Percentiles rank a stretch among this genome's conserved stretches.
phyloP scores from a whole-genome alignment of 2,797 vertebrate genomes.

The Acrocephalus scirpaceus region DNA sequence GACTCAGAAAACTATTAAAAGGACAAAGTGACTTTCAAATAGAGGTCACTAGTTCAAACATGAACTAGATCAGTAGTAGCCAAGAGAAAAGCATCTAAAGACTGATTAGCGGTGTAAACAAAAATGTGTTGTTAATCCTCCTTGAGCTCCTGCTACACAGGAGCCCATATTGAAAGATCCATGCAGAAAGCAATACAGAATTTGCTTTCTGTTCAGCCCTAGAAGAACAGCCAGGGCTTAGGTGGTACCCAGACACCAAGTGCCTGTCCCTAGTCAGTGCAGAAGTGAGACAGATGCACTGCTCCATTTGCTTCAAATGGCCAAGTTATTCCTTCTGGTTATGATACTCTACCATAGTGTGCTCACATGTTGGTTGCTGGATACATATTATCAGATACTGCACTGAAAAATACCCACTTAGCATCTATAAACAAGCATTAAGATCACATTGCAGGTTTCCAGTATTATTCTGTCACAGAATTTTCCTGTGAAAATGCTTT shows the following conservation, averaged over 20 bases:
- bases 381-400: not conserved
- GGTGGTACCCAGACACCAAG: no score
- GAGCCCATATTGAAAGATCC: not conserved
- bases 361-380: not conserved
- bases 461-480: not conserved
- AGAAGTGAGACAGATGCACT: not conserved
- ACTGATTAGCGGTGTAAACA: not conserved
- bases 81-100: not conserved
- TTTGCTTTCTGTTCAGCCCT: not conserved
- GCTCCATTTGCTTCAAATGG: not conserved
- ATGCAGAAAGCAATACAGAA: not conserved
- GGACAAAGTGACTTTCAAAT: conserved; percentile 34
- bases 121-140: not conserved
- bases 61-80: not conserved
- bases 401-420: not conserved
- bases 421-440: not conserved
- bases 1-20: conserved; percentile 28
- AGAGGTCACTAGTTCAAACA: conserved; percentile 37
- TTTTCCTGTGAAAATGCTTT: not conserved
- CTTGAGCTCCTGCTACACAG: not conserved
- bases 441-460: not conserved
- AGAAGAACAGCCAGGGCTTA: not conserved
- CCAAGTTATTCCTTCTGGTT: not conserved
- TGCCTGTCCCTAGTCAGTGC: not conserved
- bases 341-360: not conserved